Conservation (phyloP, 2,888 invertebrate genomes). For the Cloeon dipterum region DNA sequence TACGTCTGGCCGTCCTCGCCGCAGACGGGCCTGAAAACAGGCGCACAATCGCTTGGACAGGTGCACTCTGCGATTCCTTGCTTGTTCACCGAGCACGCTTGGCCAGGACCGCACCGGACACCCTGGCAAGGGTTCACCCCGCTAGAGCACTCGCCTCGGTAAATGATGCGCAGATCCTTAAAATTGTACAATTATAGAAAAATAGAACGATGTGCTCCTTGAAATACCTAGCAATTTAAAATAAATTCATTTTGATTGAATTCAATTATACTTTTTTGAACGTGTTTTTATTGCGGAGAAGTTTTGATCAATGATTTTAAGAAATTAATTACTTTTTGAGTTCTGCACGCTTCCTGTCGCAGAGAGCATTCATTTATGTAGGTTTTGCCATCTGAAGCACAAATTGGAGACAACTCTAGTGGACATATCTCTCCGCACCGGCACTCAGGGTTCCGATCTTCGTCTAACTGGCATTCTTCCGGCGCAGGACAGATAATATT, state of each 20-base stretch:
- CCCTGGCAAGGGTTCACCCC: conserved; percentile 68
- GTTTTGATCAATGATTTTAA: no score
- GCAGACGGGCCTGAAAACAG: conserved; percentile 48
- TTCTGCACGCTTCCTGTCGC: conserved; percentile 53
- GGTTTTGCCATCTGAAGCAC: conserved; percentile 56
- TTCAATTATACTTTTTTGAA: no score
- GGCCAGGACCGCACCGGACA: conserved; percentile 49
- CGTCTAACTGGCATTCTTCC: conserved; percentile 63
- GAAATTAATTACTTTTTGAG: no score
- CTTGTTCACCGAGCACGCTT: conserved; percentile 59
- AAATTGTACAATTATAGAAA: no score
- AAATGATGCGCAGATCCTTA: conserved; percentile 51
- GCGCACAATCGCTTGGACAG: conserved; percentile 61
- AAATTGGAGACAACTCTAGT: conserved; percentile 46
- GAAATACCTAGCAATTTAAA: no score
- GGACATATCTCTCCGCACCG: conserved; percentile 56
- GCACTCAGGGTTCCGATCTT: conserved; percentile 50
- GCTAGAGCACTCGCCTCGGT: no score
- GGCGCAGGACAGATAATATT: conserved; percentile 52
- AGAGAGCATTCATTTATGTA: conserved; percentile 64
- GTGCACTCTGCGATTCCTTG: conserved; percentile 64
- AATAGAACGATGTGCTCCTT: no score
- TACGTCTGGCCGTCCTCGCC: conserved; percentile 65
- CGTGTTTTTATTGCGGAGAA: no score
- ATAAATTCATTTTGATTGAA: no score